A percentile compares a stretch with the other conserved stretches of the same genome.
Conservation (phyloP, 2,888 invertebrate species). For the Aspidiotus destructor region DNA sequence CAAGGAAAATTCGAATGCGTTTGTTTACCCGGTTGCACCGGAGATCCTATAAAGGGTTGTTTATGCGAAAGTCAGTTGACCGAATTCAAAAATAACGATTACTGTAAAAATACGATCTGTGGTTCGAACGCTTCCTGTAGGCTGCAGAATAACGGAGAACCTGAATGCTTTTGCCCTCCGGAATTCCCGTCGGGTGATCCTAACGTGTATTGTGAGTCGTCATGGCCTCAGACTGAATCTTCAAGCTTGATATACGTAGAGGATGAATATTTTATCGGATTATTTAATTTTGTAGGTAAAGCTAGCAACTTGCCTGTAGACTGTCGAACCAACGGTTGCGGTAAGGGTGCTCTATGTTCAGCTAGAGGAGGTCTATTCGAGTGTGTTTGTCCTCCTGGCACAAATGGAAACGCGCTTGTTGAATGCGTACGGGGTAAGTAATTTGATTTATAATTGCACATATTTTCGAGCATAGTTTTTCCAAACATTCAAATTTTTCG, state of each 20-base stretch:
- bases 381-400: constrained; percentile 67
- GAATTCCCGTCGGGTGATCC: constrained; percentile 76
- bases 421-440: constrained; percentile 58
- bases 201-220: constrained; percentile 67
- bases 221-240: neutral
- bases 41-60: constrained; percentile 71
- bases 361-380: constrained; percentile 68
- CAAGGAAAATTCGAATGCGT: constrained; percentile 68
- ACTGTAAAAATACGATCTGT: constrained; percentile 70
- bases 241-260: neutral
- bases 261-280: neutral
- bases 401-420: constrained; percentile 59
- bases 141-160: constrained; percentile 52
- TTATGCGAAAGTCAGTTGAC: constrained; percentile 53
- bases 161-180: constrained; percentile 72
- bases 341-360: constrained; percentile 68
- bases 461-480: too few relatives aligned
- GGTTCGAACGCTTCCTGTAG: constrained; percentile 74
- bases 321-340: constrained; percentile 75
- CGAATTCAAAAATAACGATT: constrained; percentile 46
- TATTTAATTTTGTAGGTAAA: constrained; percentile 45
- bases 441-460: neutral
- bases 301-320: constrained; percentile 55
- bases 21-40: constrained; percentile 68
- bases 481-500: too few relatives aligned